A percentile compares a stretch with the other conserved stretches of the same genome.
phyloP scores from a whole-genome alignment of 1,140 invertebrate genomes.

The Lerema accius region DNA sequence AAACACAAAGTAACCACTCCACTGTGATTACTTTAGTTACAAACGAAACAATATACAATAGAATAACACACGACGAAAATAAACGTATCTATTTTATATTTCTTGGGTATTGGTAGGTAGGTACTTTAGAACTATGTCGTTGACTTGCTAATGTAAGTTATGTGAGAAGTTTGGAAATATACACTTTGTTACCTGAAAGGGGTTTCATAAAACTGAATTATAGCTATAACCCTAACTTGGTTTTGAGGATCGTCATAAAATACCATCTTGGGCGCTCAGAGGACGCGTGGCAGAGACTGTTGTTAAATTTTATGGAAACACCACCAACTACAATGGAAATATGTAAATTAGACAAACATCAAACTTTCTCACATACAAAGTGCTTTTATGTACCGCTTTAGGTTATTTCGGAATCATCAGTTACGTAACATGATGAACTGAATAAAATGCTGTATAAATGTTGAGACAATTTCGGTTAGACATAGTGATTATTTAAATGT shows the following conservation, averaged over 20 bases:
- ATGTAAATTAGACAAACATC: conserved; percentile 55
- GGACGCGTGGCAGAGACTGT: conserved; percentile 63
- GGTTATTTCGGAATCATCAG: no score
- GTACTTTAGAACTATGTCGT: conserved; percentile 38
- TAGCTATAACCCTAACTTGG: conserved; percentile 75
- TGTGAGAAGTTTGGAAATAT: conserved; percentile 67
- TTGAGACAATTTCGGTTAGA: no score
- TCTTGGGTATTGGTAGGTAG: conserved; percentile 27
- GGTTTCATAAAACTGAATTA: conserved; percentile 80
- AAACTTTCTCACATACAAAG: background rate
- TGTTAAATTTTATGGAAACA: conserved; percentile 76
- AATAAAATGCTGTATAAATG: no score
- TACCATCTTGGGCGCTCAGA: conserved; percentile 67
- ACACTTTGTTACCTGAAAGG: conserved; percentile 76
- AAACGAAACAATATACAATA: conserved; percentile 50
- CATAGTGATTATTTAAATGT: no score
- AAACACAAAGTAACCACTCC: background rate
- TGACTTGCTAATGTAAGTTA: conserved; percentile 57
- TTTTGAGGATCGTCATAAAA: conserved; percentile 74
- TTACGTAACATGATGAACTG: no score
- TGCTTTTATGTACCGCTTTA: background rate
- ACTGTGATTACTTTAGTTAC: conserved; percentile 28
- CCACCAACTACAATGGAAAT: conserved; percentile 64
- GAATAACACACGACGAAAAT: conserved; percentile 36
- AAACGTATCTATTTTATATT: conserved; percentile 29